phyloP scores from a whole-genome alignment of 2,888 invertebrate species.

The Nymphalis urticae region DNA sequence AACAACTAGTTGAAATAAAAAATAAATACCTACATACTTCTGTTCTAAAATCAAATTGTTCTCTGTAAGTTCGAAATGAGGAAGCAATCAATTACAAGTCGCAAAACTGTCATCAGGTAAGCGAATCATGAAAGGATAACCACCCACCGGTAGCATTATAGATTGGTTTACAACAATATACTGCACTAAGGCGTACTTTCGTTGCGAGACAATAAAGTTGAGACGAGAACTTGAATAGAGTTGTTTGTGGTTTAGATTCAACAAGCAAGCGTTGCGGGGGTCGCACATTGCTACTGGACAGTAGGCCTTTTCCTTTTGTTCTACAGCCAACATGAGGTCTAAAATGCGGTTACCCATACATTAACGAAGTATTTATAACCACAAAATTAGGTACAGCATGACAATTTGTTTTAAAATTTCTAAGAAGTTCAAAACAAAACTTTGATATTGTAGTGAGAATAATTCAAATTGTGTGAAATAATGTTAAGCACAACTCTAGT shows the following conservation, averaged over 20 bases:
- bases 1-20: not conserved
- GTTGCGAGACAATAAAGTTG: slow-evolving; percentile 53
- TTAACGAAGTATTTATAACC: slow-evolving; percentile 57
- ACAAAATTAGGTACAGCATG: slow-evolving; percentile 46
- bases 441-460: not conserved
- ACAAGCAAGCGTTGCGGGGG: slow-evolving; percentile 58
- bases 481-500: not conserved
- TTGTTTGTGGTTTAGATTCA: slow-evolving; percentile 76
- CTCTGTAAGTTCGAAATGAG: slow-evolving; percentile 28
- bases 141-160: slow-evolving; percentile 76
- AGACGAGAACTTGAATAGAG: slow-evolving; percentile 54
- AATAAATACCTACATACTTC: not conserved
- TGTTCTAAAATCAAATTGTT: slow-evolving; percentile 11
- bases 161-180: slow-evolving; percentile 69
- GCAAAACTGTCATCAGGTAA: slow-evolving; percentile 71
- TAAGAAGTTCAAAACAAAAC: slow-evolving; percentile 19
- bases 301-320: slow-evolving; percentile 63
- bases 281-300: slow-evolving; percentile 64
- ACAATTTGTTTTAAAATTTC: slow-evolving; percentile 40
- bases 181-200: slow-evolving; percentile 53
- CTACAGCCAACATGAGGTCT: slow-evolving; percentile 68
- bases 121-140: slow-evolving; percentile 50
- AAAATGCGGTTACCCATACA: slow-evolving; percentile 61
- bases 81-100: slow-evolving; percentile 67
- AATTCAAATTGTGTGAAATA: not conserved